These are phyloP conservation scores for Caenorhabditis imperialis DNA, from an alignment of 2,888 invertebrate genomes.

Conservation along the genomic window DNA sequence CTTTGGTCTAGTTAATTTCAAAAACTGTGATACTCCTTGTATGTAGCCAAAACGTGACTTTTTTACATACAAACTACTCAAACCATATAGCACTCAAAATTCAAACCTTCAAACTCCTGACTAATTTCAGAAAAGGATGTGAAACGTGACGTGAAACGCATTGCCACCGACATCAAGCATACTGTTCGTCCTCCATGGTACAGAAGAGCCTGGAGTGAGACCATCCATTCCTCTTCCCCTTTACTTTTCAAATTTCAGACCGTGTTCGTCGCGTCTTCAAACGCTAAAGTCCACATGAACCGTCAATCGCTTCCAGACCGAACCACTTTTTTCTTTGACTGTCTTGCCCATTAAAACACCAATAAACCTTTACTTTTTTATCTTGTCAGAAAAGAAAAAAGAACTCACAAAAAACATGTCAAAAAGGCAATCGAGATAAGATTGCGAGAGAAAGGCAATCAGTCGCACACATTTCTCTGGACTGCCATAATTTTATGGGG, in stretches of 20 bases:
- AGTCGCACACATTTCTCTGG: conserved; percentile 16
- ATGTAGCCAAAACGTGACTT: no score
- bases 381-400: no score
- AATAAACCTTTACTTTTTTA: no score
- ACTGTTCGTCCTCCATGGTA: conserved; percentile 64
- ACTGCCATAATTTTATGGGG: conserved; percentile 15
- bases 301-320: neutral
- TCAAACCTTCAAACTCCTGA: neutral
- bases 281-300: conserved; percentile 12
- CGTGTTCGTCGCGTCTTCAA: conserved; percentile 54
- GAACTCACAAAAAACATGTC: no score
- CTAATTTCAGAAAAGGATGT: conserved; percentile 28
- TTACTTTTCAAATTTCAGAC: conserved; percentile 42
- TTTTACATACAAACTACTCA: no score
- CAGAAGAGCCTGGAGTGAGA: conserved; percentile 61
- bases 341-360: no score
- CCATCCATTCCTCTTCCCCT: neutral
- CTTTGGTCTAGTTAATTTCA: no score
- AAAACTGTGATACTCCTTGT: no score
- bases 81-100: no score
- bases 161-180: conserved; percentile 55
- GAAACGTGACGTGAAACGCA: conserved; percentile 52
- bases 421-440: conserved; percentile 2
- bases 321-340: conserved; percentile 2
- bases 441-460: conserved; percentile 8